Base-by-base conservation (phyloP, 2,113 vertebrate species). In the Scartelaos histophorus region DNA sequence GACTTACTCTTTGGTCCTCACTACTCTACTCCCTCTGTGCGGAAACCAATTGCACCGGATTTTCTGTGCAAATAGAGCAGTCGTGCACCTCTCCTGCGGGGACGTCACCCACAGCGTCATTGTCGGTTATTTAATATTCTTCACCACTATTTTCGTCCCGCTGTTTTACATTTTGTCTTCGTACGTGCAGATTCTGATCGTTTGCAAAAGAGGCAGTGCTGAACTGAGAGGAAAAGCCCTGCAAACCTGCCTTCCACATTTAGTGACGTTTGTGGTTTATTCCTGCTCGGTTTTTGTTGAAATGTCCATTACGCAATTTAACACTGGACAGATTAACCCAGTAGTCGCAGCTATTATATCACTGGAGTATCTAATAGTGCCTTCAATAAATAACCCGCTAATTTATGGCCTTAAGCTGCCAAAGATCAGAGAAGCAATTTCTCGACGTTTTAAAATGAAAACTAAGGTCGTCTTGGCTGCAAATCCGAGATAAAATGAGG, bases 331-430 rank as follows among this genome's bases (percentile, higher is more conserved):
- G 21, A 38, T 64, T 10, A 64, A 64, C 29, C 61, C 61, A 7
- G 13, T 43, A 11, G 11, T 64, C 34, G 43, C 61, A 43, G 29
- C 61, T 2, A 10, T 64, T 64, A 38, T 64, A 13, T 64, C 61
- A 3, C 2, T 64, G 61, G 61, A 64, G 29, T 64, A 64, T 64
- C 29, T 64, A 16, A 64, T 64, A 10, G 58, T 61, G 58, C 58
- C 58, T 34, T 61, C 58, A 0, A 61, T 61, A 5, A 61, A 61
- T 34, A 61, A 61, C 5, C 58, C 58, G 17, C 58, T 61, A 5
- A 19, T 61, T 15, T 61, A 61, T 10, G 58, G 58, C 3, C 58
- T 61, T 0, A 61, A 61, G 25, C 58, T 61, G 15, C 58, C 58
- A 16, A 25, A 34, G 58, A 61, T 61, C 58, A 61, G 58, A 61